Evolutionary conservation across 2,888 invertebrate genomes (phyloP), one percentile per base, ranked within the genome.

Genomic region (Electrophaes corylata): DNA sequence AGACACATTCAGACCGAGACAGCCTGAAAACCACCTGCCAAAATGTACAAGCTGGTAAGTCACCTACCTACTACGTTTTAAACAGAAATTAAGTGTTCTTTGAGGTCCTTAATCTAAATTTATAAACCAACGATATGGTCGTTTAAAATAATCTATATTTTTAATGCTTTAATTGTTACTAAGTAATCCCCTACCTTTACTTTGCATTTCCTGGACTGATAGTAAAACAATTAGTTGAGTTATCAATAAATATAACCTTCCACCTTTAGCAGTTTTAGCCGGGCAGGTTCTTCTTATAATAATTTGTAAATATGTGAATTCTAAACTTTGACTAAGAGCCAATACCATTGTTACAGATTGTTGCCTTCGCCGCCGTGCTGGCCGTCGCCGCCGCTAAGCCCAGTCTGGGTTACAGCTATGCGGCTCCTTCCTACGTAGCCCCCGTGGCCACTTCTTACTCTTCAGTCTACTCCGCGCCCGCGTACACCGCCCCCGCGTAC

Each of bases 381-480:
- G 76, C 88, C 73, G 29, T 88, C 71, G 65, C 84, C 74, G 70
- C 84, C 75, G 78, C 89, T 73, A 76, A 86, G 77, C 59, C 88
- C 26, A 54, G 60, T 47, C 52, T 48, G 14, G 64, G 55, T 35
- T 44, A 62, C 59, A 0, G 44, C 40, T 57, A 57, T 50, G 5
- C 49, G 49, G 43, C 55, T 48, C 45, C 58, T 14, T 52, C 54
- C 37, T 41, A 51, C 51, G 47, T 52, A 43, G 57, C 45, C 11
- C 49, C 57, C 23, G 37, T 20, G 0, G 26, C 26, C 10, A 2
- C 26, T 6, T 4, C 26, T 8, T 29, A 29, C 26, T 6, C 26
- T 2, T 29, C 26, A 10, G 1, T 29, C 33, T 47, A 55, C 64
- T 5, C 60, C 6, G 47, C 60, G 58, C 52, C 10, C 35, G 65